Evolutionary conservation across 2,113 vertebrate genomes (phyloP).

Genomic region (Prionailurus bengalensis): DNA sequence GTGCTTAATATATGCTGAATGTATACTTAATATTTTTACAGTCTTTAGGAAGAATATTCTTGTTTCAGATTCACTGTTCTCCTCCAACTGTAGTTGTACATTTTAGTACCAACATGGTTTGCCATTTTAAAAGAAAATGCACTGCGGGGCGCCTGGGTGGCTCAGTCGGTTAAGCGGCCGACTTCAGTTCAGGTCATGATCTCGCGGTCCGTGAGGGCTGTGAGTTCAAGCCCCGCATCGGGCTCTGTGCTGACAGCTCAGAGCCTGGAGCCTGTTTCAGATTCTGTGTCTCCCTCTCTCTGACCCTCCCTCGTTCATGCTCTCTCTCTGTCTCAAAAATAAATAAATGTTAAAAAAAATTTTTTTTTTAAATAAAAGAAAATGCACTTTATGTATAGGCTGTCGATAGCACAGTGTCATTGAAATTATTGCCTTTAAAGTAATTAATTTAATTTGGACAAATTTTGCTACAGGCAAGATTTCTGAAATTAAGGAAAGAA

Average conservation of each 20-base stretch:
- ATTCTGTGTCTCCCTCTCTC: too few relatives aligned
- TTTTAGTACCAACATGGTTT: slow-evolving; percentile 12
- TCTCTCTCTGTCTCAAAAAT: too few relatives aligned
- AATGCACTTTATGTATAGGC: not conserved
- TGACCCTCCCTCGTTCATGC: too few relatives aligned
- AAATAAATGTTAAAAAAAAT: too few relatives aligned
- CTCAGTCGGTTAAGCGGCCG: too few relatives aligned
- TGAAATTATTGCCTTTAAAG: slow-evolving; percentile 6
- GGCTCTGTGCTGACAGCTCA: too few relatives aligned
- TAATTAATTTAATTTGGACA: not conserved
- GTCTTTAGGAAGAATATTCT: not conserved
- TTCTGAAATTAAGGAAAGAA: slow-evolving; percentile 2
- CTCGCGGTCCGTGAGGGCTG: too few relatives aligned
- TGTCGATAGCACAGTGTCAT: not conserved
- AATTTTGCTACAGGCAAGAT: slow-evolving; percentile 8
- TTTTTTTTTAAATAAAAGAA: not conserved
- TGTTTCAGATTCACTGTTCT: slow-evolving; percentile 2
- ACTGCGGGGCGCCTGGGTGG: not conserved
- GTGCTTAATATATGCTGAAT: not conserved
- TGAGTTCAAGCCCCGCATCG: rapidly evolving
- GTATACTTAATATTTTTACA: slow-evolving; percentile 27
- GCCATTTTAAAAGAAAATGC: slow-evolving; percentile 47
- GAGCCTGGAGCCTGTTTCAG: too few relatives aligned
- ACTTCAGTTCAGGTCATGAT: too few relatives aligned
- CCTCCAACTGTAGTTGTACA: not conserved